Base-by-base conservation (phyloP, 2,888 invertebrate genomes). In the Fissipunctia ypsillon region DNA sequence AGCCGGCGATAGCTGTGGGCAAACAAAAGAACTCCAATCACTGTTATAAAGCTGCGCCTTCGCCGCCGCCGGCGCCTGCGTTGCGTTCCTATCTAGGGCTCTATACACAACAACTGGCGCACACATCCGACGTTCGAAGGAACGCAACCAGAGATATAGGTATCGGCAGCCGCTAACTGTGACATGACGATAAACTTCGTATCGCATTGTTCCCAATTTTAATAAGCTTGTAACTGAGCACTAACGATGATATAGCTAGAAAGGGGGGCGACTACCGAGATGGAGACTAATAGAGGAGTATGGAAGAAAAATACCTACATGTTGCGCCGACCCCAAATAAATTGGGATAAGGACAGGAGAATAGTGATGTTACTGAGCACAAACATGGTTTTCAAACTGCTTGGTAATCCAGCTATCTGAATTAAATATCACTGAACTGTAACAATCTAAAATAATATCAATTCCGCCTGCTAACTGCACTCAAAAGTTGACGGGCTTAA, bases 11-110 rank as follows among this genome's bases (percentile, higher is more conserved):
- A 68, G 66, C 63, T 73, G 67, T 61, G 59, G 60, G 65, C 77
- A 83, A 88, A 88, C 87, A 90, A 88, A 85, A 85, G 84, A 85
- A 82, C 41, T 86, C 61, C 76, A 86, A 87, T 84, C 85, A 84
- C 69, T 69, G 76, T 64, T 76, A 57, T 68, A 79, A 84, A 78
- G 80, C 77, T 73, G 59, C 71, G 69, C 16, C 28, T 16, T 28
- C 54, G 22, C 73, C 73, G 81, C 70, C 73, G 59, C 57, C 48
- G 70, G 41, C 57, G 69, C n/a, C n/a, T n/a, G n/a, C n/a, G 38
- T 57, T 74, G 71, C 70, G 73, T 75, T 71, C 57, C 72, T 86
- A 82, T 84, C 83, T 76, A 67, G 78, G 69, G 63, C 65, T 76
- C 76, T 63, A 64, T 69, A 63, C 59, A 60, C 50, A 82, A 67